Evolutionary conservation across 2,113 vertebrate species (phyloP).

Genomic region (Chitala chitala): DNA sequence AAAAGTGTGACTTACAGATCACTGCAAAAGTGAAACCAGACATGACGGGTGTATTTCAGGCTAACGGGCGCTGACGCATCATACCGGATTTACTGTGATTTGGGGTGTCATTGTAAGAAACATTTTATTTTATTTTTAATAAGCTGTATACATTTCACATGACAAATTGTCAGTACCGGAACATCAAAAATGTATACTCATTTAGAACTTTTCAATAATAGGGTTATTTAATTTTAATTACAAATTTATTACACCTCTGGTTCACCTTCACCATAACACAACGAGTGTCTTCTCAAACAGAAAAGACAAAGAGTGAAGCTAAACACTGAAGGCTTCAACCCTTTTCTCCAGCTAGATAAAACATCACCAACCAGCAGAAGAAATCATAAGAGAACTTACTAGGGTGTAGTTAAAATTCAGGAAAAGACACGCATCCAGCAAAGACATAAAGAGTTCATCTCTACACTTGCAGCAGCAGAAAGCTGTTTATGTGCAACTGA

Average conservation of each 20-base stretch:
- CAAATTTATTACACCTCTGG: too few species aligned
- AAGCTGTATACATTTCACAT: too few species aligned
- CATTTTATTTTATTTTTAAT: too few species aligned
- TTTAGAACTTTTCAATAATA: too few species aligned
- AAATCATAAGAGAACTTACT: slow-evolving; percentile 1
- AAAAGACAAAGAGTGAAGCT: not conserved
- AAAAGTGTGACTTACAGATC: not conserved
- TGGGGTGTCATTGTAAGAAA: too few species aligned
- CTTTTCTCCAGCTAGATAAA: too few species aligned
- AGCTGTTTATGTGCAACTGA: not conserved
- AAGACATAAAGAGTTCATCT: not conserved
- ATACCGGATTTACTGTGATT: not conserved
- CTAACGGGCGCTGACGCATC: not conserved
- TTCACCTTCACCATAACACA: too few species aligned
- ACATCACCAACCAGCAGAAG: too few species aligned
- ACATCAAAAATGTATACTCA: too few species aligned
- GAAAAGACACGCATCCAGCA: not conserved
- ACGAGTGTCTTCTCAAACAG: too few species aligned
- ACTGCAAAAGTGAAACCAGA: not conserved
- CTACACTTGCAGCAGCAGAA: not conserved
- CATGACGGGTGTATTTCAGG: not conserved
- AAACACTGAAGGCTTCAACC: not conserved
- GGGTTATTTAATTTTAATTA: too few species aligned
- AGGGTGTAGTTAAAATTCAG: not conserved
- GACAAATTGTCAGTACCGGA: too few species aligned